phyloP scores from a whole-genome alignment of 2,888 invertebrate species.

The Drosophila mettleri region DNA sequence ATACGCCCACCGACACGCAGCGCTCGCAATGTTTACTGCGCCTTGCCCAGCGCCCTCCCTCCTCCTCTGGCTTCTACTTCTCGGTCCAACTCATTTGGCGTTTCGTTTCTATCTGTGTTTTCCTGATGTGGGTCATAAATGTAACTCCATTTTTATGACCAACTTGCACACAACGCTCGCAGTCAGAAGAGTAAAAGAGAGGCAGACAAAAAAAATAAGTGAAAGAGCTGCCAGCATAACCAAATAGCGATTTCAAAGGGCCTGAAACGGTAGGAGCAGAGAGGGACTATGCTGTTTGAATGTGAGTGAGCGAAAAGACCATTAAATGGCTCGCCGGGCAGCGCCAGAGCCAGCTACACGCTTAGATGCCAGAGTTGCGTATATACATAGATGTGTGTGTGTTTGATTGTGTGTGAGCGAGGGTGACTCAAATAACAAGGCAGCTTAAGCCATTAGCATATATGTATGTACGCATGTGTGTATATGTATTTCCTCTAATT shows the following conservation, averaged over 20 bases:
- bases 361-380: slow-evolving; percentile 23
- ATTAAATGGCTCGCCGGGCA: slow-evolving; percentile 64
- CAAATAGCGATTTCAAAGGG: slow-evolving; percentile 62
- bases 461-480: slow-evolving; percentile 11
- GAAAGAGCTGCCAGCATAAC: slow-evolving; percentile 77
- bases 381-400: not conserved
- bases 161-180: slow-evolving; percentile 77
- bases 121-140: slow-evolving; percentile 81
- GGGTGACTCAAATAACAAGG: slow-evolving; percentile 54
- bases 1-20: slow-evolving; percentile 47
- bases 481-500: slow-evolving; percentile 37
- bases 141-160: slow-evolving; percentile 81
- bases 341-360: slow-evolving; percentile 24
- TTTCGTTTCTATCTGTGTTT: slow-evolving; percentile 44
- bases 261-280: slow-evolving; percentile 7
- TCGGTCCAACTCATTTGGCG: slow-evolving; percentile 31
- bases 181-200: slow-evolving; percentile 34
- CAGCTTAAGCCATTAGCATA: slow-evolving; percentile 43
- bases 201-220: slow-evolving; percentile 42
- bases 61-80: not conserved
- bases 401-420: slow-evolving; percentile 29
- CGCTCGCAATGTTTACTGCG: slow-evolving; percentile 41
- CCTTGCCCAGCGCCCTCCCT: not conserved
- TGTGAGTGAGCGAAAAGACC: slow-evolving; percentile 46
- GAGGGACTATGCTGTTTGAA: not conserved